A percentile compares a stretch with the other conserved stretches of the same genome.
phyloP scores from a whole-genome alignment of 2,797 vertebrate genomes.

The Sitta carolinensis region DNA sequence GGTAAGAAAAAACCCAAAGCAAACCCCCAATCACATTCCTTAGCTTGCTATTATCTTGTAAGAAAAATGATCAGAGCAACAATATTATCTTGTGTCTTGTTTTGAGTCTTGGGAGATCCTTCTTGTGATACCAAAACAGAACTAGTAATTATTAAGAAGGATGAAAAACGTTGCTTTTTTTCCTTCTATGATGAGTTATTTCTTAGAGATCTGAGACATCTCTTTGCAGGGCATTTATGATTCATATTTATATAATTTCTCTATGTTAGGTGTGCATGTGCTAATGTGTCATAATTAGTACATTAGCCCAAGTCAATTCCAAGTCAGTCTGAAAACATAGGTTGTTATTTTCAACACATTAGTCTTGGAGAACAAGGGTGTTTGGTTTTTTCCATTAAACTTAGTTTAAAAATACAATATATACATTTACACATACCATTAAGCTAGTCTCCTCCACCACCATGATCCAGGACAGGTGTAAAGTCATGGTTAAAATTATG shows the following conservation, averaged over 20 bases:
- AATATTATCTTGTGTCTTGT: rapidly evolving
- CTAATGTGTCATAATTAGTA: neutral
- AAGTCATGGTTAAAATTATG: neutral
- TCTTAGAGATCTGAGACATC: neutral
- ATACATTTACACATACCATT: neutral
- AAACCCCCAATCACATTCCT: neutral
- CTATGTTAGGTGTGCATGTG: neutral
- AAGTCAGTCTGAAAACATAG: neutral
- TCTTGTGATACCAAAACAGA: neutral
- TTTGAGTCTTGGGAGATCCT: neutral
- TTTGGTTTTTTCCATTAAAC: neutral
- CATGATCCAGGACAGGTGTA: neutral
- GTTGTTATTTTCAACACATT: neutral
- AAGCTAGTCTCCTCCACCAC: neutral
- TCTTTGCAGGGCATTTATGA: neutral
- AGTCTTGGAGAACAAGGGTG: neutral
- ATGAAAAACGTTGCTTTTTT: neutral
- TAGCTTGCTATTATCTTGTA: neutral
- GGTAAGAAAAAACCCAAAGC: neutral
- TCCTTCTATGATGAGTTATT: neutral
- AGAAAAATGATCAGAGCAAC: neutral
- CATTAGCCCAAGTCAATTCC: neutral
- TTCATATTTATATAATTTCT: neutral
- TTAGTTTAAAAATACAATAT: neutral
- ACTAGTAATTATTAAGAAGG: neutral